Base-by-base conservation (phyloP, 2,797 vertebrate genomes). In the Neosalanx taihuensis region DNA sequence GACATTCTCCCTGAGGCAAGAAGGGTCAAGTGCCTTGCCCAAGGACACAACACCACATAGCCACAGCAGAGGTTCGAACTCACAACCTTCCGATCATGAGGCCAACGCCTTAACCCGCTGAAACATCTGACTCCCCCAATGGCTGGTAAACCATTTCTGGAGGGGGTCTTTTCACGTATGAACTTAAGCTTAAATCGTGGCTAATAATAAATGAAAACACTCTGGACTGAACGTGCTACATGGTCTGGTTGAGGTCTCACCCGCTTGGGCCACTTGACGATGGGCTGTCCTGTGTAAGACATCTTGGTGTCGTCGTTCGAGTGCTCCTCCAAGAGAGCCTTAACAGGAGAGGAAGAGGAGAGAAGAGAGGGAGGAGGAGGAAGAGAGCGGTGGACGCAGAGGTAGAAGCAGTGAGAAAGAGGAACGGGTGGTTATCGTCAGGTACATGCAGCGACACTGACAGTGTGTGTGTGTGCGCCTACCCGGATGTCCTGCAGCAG, bases 191-290 rank as follows among this genome's bases (percentile, higher is more conserved):
- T 37, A 9, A 37, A 37, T 37, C 35, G 35, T 35, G 33, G 33
- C 23, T 26, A 26, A 26, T 26, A 26, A 26, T 35, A 3, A 35
- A 35, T 6, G 33, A 35, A 35, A 37, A 6, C 1, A 37, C 13
- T 46, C 9, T 46, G 10, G 41, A 12, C 41, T 13, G 59, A 49
- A 17, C 12, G 35, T 41, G 57, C 33, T 46, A 3, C 7, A 46
- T 12, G 9, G 9, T 13, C 6, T 26, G 56, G 46, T 23, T 56
- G 15, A 6, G 30, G 61, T 9, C 88, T 87, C 72, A 94, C 95
- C 90, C 96, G 95, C 88, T 95, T 93, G 64, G 97, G 95, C 97
- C 97, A 98, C 91, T 92, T 95, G 79, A 98, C 94, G 70, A 98
- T 98, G 37, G 97, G 97, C 83, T 94, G 83, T 88, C 96, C 97